These are phyloP conservation scores for Mus caroli DNA, from an alignment of 2,797 vertebrate species.

Conservation along the genomic window DNA sequence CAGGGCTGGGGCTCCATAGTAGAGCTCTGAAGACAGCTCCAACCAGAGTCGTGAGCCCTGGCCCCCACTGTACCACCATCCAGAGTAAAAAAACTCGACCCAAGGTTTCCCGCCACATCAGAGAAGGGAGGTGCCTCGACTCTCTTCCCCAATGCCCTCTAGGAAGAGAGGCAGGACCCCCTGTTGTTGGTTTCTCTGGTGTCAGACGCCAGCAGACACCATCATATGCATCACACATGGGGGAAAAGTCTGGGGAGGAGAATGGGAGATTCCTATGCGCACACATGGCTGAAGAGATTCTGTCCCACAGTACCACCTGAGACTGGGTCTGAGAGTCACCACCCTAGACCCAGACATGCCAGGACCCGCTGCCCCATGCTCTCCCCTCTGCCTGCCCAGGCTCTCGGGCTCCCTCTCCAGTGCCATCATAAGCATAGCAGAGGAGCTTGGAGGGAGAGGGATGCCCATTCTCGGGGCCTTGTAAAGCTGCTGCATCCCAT, in stretches of 20 bases:
- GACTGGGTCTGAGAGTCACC: neutral
- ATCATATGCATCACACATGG: neutral
- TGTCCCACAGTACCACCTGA: neutral
- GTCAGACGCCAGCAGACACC: neutral
- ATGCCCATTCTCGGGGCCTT: neutral
- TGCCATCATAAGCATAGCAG: neutral
- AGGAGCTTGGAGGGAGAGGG: neutral
- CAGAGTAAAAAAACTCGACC: neutral
- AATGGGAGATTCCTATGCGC: neutral
- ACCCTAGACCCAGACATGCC: neutral
- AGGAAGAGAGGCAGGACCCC: neutral
- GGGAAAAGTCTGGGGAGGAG: neutral
- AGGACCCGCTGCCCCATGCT: neutral
- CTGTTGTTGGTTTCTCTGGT: neutral
- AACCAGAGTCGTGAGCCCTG: neutral
- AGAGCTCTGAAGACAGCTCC: neutral
- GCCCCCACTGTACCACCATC: neutral
- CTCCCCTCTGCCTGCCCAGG: neutral
- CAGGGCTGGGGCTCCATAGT: neutral
- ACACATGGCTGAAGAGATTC: neutral
- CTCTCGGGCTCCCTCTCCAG: neutral
- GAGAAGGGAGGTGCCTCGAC: neutral
- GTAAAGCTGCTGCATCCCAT: neutral
- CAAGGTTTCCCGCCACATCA: neutral
- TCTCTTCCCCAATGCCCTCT: neutral